Percentiles rank a stretch among this genome's conserved stretches.
Conservation (phyloP, 2,113 vertebrate genomes). For the Scomber colias region DNA sequence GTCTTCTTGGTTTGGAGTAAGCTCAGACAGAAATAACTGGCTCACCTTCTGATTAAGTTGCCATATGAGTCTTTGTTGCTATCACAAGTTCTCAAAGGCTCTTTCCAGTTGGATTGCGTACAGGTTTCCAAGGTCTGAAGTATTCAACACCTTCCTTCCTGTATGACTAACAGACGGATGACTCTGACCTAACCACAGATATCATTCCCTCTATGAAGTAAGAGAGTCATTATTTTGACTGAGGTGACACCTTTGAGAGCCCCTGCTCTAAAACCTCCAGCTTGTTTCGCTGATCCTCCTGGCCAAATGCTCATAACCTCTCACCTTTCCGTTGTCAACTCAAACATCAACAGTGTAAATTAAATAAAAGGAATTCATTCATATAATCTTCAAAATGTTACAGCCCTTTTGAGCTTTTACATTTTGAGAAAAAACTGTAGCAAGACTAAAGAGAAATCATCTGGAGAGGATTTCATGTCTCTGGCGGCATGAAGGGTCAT, state of each 20-base stretch:
- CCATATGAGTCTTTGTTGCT: background rate
- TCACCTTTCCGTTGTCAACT: no score
- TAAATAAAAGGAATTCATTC: no score
- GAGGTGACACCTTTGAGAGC: no score
- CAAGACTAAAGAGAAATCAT: constrained; percentile 34
- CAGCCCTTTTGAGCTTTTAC: no score
- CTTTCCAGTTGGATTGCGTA: background rate
- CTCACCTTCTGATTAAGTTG: background rate
- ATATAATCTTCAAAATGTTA: background rate
- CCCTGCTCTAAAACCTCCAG: no score
- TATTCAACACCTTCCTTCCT: background rate
- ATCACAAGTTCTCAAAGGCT: background rate
- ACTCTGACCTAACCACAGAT: background rate
- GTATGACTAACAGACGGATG: background rate
- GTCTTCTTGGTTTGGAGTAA: background rate
- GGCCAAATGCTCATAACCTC: no score
- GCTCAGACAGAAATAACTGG: background rate
- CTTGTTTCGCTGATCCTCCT: no score
- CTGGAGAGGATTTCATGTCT: constrained; percentile 63
- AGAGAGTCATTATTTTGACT: no score
- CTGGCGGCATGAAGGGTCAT: constrained; percentile 39
- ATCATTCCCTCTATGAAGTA: no score
- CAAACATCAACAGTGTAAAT: background rate
- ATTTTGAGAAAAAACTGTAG: no score
- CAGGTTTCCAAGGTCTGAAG: background rate